A percentile compares a stretch with the other conserved stretches of the same genome.
These are phyloP conservation scores for Anseranas semipalmata DNA, from an alignment of 2,113 vertebrate genomes.

Conservation along the genomic window DNA sequence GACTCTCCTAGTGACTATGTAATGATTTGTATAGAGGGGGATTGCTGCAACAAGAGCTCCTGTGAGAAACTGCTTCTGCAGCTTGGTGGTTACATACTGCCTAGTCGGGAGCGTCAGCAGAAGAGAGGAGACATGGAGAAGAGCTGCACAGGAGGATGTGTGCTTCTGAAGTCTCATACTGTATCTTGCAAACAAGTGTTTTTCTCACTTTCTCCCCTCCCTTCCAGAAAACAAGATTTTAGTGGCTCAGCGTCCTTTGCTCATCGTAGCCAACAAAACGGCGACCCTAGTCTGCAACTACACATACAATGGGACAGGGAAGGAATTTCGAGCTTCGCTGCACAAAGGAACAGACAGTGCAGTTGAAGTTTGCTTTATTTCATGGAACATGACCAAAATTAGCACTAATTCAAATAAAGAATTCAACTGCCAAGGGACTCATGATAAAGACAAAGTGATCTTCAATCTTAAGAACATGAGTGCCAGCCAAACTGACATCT, in stretches of 20 bases:
- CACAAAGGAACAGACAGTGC: slow-evolving; percentile 73
- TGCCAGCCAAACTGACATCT: slow-evolving; percentile 80
- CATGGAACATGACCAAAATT: slow-evolving; percentile 56
- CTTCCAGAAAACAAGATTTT: slow-evolving; percentile 76
- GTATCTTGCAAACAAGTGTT: slow-evolving; percentile 51
- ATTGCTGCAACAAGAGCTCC: background rate
- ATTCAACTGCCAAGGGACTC: slow-evolving; percentile 63
- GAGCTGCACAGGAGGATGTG: background rate
- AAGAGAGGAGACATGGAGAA: background rate
- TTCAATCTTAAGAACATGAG: slow-evolving; percentile 72
- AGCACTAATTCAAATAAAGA: slow-evolving; percentile 13
- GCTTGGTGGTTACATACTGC: background rate
- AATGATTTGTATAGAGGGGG: background rate
- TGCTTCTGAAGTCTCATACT: slow-evolving; percentile 16
- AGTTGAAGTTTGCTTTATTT: slow-evolving; percentile 69
- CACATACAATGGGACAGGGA: slow-evolving; percentile 68
- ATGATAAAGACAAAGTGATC: slow-evolving; percentile 66
- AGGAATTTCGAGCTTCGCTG: slow-evolving; percentile 72
- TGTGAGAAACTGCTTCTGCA: slow-evolving; percentile 16
- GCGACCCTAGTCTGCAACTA: slow-evolving; percentile 74
- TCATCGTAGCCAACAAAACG: slow-evolving; percentile 44
- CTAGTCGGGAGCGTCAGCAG: background rate
- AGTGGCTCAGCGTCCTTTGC: slow-evolving; percentile 70
- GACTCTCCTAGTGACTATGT: background rate
- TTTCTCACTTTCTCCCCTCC: slow-evolving; percentile 11